Evolutionary conservation across 1,140 invertebrate genomes (phyloP).

Genomic region (Rhizoglyphus robini): DNA sequence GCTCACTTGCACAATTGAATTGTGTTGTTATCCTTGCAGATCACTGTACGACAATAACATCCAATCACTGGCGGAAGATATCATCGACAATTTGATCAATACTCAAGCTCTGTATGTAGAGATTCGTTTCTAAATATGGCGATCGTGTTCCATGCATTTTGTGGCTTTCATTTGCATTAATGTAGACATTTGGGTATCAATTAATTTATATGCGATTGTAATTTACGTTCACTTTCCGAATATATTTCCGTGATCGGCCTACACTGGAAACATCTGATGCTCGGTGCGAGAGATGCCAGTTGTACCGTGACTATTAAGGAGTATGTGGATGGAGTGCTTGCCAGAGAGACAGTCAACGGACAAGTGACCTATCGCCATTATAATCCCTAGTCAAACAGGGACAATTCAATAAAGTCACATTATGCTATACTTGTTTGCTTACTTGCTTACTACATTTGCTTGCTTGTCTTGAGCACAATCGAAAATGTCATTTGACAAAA

Average conservation of each 20-base stretch:
- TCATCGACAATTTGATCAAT: slow-evolving; percentile 76
- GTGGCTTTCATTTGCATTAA: neutral
- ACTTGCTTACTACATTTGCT: too few relatives aligned
- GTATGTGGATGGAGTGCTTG: too few relatives aligned
- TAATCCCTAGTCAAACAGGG: too few relatives aligned
- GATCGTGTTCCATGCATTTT: neutral
- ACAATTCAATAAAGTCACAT: too few relatives aligned
- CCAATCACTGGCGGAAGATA: slow-evolving; percentile 82
- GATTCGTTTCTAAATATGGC: neutral
- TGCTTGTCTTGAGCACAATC: too few relatives aligned
- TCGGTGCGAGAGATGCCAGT: slow-evolving; percentile 81
- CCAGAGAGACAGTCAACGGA: too few relatives aligned
- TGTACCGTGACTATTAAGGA: too few relatives aligned
- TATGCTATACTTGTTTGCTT: too few relatives aligned
- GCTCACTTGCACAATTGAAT: too few relatives aligned
- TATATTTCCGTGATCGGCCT: slow-evolving; percentile 72
- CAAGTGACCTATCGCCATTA: too few relatives aligned
- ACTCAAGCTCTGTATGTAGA: slow-evolving; percentile 89
- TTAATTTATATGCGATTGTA: slow-evolving; percentile 96
- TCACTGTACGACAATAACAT: slow-evolving; percentile 98
- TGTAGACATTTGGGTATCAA: slow-evolving; percentile 78
- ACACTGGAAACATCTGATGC: slow-evolving; percentile 89
- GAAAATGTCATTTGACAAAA: too few relatives aligned
- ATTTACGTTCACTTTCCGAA: slow-evolving; percentile 85
- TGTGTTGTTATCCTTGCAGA: slow-evolving; percentile 43